phyloP scores from a whole-genome alignment of 2,888 invertebrate species.

The Cerastis rubricosa region DNA sequence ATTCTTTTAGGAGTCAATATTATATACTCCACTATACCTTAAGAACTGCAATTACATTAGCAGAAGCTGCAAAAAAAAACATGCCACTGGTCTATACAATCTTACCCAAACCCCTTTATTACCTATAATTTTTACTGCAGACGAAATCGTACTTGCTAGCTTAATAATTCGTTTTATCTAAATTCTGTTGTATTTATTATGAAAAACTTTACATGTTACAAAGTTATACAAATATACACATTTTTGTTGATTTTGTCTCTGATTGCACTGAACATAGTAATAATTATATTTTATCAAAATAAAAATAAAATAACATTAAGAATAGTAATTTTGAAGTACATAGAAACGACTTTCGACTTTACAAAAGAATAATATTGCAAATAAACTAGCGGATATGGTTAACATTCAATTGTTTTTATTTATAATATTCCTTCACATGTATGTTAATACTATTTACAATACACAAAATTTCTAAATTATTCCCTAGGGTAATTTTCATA shows the following conservation, averaged over 20 bases:
- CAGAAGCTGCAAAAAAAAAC: too few relatives aligned
- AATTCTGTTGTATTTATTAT: constrained; percentile 3
- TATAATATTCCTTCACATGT: constrained; percentile 54
- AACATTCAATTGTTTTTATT: constrained; percentile 60
- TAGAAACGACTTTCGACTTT: constrained; percentile 35
- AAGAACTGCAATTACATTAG: too few relatives aligned
- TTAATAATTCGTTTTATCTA: constrained; percentile 32
- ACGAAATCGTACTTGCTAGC: background rate
- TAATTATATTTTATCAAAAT: background rate
- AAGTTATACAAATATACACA: background rate
- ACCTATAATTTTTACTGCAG: background rate
- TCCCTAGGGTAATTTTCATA: constrained; percentile 66
- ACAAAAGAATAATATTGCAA: constrained; percentile 46
- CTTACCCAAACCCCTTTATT: too few relatives aligned
- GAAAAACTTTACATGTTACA: constrained; percentile 13
- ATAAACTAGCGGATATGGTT: constrained; percentile 51
- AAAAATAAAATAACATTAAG: background rate
- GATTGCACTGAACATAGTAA: constrained; percentile 6
- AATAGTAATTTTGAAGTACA: background rate
- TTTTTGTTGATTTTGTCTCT: constrained; percentile 14
- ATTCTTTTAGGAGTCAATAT: too few relatives aligned
- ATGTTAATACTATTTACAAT: constrained; percentile 69
- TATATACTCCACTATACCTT: too few relatives aligned
- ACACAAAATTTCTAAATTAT: constrained; percentile 71
- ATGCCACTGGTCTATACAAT: too few relatives aligned